A percentile compares a stretch with the other conserved stretches of the same genome.
These are phyloP conservation scores for Bagarius yarrelli DNA, from an alignment of 2,113 vertebrate species.

Conservation along the genomic window DNA sequence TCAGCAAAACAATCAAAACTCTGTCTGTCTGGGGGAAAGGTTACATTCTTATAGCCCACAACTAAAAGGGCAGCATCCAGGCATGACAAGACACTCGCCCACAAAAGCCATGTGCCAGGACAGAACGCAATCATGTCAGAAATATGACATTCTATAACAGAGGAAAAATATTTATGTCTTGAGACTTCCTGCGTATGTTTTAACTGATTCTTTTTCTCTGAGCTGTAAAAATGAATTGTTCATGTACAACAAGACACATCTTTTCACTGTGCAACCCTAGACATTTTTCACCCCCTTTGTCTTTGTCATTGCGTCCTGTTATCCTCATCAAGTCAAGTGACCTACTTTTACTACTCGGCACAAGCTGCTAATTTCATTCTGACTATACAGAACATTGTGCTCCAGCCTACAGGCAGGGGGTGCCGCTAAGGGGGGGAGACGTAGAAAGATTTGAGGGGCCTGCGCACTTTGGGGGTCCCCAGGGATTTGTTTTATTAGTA, in stretches of 20 bases:
- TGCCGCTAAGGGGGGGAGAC: too few species aligned
- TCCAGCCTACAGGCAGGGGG: background rate
- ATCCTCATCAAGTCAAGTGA: constrained; percentile 35
- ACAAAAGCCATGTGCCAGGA: constrained; percentile 22
- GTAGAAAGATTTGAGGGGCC: too few species aligned
- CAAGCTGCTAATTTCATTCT: constrained; percentile 31
- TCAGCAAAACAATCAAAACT: constrained; percentile 28
- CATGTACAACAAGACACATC: background rate
- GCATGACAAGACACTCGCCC: constrained; percentile 19
- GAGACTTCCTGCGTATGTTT: constrained; percentile 3
- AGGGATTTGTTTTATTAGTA: too few species aligned
- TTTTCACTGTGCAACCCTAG: background rate
- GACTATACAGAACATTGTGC: background rate
- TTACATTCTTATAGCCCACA: constrained; percentile 42
- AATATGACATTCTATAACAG: background rate
- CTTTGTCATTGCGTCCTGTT: constrained; percentile 20
- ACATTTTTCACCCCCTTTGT: constrained; percentile 23
- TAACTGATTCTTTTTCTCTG: background rate
- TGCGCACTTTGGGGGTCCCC: too few species aligned
- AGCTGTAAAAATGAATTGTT: background rate
- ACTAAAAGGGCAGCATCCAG: constrained; percentile 23
- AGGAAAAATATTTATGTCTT: background rate
- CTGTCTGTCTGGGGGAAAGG: constrained; percentile 22
- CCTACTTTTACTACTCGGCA: constrained; percentile 39
- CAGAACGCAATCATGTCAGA: background rate